phyloP scores from a whole-genome alignment of 2,113 vertebrate genomes.

The Petrocephalus zakoni region DNA sequence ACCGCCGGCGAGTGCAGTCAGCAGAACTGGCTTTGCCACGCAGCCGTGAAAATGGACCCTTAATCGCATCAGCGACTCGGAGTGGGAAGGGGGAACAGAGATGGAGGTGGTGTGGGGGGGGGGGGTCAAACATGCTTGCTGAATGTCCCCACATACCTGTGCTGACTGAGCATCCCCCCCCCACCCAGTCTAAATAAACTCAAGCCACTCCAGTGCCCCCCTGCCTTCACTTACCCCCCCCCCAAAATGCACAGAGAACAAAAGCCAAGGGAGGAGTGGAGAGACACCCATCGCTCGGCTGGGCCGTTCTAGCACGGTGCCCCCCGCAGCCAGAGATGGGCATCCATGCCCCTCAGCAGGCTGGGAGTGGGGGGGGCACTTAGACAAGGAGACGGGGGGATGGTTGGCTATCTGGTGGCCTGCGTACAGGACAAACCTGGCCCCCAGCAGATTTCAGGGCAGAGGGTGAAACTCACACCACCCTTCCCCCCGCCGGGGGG shows the following conservation, averaged over 20 bases:
- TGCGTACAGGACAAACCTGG: not conserved
- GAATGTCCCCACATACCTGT: not conserved
- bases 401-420: not conserved
- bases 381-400: not conserved
- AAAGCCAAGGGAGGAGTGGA: not conserved
- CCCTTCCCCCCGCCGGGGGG: not conserved
- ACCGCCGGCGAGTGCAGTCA: not conserved
- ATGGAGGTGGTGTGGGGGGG: too few relatives aligned
- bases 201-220: too few relatives aligned
- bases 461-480: not conserved
- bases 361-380: not conserved
- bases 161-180: not conserved
- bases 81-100: too few relatives aligned
- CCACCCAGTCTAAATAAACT: too few relatives aligned
- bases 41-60: too few relatives aligned
- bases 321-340: not conserved
- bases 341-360: not conserved
- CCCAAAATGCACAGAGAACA: not conserved
- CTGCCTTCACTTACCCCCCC: too few relatives aligned
- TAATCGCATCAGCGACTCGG: not conserved
- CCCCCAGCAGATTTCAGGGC: not conserved
- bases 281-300: too few relatives aligned
- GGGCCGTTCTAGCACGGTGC: too few relatives aligned
- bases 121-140: not conserved
- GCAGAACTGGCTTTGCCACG: not conserved